Base-by-base conservation (phyloP, 2,113 vertebrate genomes). In the Microcebus tavaratra region DNA sequence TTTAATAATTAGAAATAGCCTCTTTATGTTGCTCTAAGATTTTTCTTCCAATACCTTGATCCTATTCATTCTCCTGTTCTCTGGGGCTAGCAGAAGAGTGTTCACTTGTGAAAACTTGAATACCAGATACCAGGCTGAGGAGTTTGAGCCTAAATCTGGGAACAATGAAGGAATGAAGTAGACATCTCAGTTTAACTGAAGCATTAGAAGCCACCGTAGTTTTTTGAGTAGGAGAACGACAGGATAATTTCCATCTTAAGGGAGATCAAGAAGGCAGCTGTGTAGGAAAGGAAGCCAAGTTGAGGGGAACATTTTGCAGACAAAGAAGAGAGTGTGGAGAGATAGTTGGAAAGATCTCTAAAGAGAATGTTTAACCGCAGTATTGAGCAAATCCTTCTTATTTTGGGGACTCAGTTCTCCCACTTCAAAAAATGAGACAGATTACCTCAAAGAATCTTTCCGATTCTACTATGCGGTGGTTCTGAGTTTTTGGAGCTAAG, bases 241-340 rank as follows among this genome's bases (percentile, higher is more conserved):
- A 82, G 23, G 59, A 70, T 80, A 17, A 70, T 50, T 81, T 97
- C 21, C 31, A 39, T 27, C 29, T 80, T 42, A 63, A 94, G 70
- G 21, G 70, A 90, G n/a, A 88, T 36, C 0, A 23, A 73, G 15
- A 8, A 59, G 15, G 59, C 53, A 81, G 34, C 20, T 67, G 6
- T 65, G 12, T 61, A 63, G 72, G 53, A 89, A 93, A 82, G 88
- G 72, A 57, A 75, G 39, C 27, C 63, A 87, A 48, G 9, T 50
- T 91, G 76, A n/a, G 45, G 36, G 87, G 81, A 72, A 92, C 36
- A 68, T 42, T 80, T 92, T n/a, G 82, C 57, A 95, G 59, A 81
- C 18, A 81, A 88, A 79, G 18, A 81, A 91, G 29, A 59, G 3
- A 29, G 8, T 10, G 1, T 39, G 23, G 48, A 80, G 50, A 59